Evolutionary conservation across 2,888 invertebrate genomes (phyloP), one percentile per base, ranked within the genome.

Genomic region (Chromoteleia sp.): DNA sequence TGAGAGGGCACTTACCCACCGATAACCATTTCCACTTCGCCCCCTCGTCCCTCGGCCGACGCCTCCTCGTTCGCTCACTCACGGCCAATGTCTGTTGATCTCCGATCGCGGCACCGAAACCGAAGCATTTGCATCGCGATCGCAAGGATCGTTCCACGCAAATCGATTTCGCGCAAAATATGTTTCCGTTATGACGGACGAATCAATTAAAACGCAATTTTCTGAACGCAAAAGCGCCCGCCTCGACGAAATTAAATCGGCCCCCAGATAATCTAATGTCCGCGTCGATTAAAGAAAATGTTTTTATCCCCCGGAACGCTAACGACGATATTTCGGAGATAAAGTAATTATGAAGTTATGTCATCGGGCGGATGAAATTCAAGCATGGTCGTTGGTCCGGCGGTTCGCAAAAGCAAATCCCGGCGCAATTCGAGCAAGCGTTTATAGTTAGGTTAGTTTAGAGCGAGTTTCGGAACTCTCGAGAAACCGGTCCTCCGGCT

Each of bases 1-100:
- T 87, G 88, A 86, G 88, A 91, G 91, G 91, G 91, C 91, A 91
- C 91, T 91, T 90, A 91, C 89, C 89, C 85, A 67, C 86, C 87
- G 91, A 91, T 90, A 91, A 91, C 83, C 59, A 54, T 68, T 77
- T 71, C 58, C 2, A 29, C 33, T 45, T 14, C 4, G n/a, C 21
- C 45, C 21, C 45, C 3, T 5, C 3, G 29, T 71, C 61, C 25
- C 63, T 19, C 17, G 50, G 21, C 36, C 33, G 48, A 21, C n/a
- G 8, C 10, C n/a, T 45, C 10, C 12, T 45, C 8, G 15, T 43
- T 43, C 43, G n/a, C 25, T 10, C 33, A 19, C 56, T 56, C 8
- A 30, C 12, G 61, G 41, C 8, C 59, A 50, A 43, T 7, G 29
- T 75, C 56, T 70, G 43, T 68, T 58, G 74, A 63, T 74, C 65